phyloP scores from a whole-genome alignment of 2,797 vertebrate species.

The Enteromius afrohamiltoni region DNA sequence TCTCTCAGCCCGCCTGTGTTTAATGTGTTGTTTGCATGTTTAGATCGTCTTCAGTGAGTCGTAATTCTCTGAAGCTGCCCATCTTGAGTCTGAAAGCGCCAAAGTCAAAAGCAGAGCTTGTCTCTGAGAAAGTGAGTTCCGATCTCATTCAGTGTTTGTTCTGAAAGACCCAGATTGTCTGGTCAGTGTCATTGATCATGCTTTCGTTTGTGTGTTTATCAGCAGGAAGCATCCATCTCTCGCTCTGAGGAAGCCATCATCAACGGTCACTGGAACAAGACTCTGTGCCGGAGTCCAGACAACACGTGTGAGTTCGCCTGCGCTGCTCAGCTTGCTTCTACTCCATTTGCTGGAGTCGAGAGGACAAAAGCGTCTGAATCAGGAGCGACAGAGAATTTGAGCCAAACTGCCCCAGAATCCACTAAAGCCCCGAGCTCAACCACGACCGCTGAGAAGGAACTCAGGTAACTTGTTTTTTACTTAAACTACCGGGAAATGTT shows the following conservation, averaged over 20 bases:
- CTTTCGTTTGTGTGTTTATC: slow-evolving; percentile 12
- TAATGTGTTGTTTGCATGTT: no score
- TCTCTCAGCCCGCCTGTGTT: neutral
- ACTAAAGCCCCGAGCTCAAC: slow-evolving; percentile 52
- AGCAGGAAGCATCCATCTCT: slow-evolving; percentile 76
- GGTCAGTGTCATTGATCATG: neutral
- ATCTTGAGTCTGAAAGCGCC: slow-evolving; percentile 46
- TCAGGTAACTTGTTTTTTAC: slow-evolving; percentile 74
- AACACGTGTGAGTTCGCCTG: slow-evolving; percentile 83
- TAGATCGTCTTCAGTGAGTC: slow-evolving; percentile 29
- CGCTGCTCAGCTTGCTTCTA: slow-evolving; percentile 81
- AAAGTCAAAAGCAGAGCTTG: slow-evolving; percentile 2
- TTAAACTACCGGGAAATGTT: neutral
- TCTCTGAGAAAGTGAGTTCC: neutral
- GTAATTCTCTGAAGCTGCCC: slow-evolving; percentile 50
- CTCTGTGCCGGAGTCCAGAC: slow-evolving; percentile 80
- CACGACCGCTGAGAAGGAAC: slow-evolving; percentile 70
- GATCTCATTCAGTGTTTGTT: neutral
- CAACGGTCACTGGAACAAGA: slow-evolving; percentile 76
- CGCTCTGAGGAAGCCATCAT: slow-evolving; percentile 82
- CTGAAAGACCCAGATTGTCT: neutral
- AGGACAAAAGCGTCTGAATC: slow-evolving; percentile 63
- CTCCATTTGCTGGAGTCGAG: slow-evolving; percentile 73
- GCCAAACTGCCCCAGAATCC: slow-evolving; percentile 42
- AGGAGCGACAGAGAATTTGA: slow-evolving; percentile 43